A percentile compares a stretch with the other conserved stretches of the same genome.
Conservation (phyloP, 2,113 vertebrate genomes). For the Carassius carassius region DNA sequence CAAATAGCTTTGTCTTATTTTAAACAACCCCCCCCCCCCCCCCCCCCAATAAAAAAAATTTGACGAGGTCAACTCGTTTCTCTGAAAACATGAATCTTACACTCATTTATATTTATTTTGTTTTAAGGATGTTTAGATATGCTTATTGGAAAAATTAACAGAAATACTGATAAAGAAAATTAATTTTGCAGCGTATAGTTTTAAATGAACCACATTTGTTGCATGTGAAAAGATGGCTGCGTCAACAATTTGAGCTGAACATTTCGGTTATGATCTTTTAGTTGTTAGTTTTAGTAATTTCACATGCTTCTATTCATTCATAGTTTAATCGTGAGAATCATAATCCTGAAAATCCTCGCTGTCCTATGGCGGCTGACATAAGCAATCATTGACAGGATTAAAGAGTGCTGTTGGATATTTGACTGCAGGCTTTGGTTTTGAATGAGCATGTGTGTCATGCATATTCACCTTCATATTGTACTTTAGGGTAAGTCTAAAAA, state of each 20-base stretch:
- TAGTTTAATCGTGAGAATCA: neutral
- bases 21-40: neutral
- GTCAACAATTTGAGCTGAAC: neutral
- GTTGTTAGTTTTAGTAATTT: neutral
- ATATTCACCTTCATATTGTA: conserved; percentile 29
- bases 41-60: neutral
- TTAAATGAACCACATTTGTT: neutral
- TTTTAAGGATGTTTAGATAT: neutral
- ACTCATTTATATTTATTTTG: neutral
- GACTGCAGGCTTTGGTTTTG: neutral
- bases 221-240: conserved; percentile 1
- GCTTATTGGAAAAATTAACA: neutral
- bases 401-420: neutral
- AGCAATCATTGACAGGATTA: neutral
- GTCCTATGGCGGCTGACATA: conserved; percentile 20
- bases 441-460: conserved; percentile 19
- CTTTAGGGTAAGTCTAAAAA: conserved; percentile 8
- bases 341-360: neutral
- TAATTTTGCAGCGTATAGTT: neutral
- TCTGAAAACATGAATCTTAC: neutral
- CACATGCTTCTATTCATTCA: neutral
- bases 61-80: neutral
- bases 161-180: neutral
- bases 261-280: conserved; percentile 24
- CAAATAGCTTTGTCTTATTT: neutral